phyloP scores from a whole-genome alignment of 2,797 vertebrate species.

The Dendrocincla tyrannina region DNA sequence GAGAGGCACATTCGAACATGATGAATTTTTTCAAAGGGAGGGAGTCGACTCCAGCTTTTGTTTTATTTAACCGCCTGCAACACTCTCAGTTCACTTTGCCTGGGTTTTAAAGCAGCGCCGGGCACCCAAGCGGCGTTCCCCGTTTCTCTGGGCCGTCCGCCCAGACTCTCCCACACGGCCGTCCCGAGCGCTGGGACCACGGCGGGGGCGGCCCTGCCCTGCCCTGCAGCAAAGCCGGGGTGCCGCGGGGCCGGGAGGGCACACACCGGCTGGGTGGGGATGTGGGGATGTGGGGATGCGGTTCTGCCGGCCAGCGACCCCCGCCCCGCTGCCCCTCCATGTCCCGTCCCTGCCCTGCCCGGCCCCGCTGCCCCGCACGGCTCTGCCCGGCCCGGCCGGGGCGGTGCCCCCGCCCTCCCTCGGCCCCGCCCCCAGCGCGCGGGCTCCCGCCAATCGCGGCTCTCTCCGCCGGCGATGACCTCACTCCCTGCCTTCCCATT shows the following conservation, averaged over 20 bases:
- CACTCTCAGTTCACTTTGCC: background rate
- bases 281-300: no score
- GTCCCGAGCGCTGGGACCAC: background rate
- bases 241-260: background rate
- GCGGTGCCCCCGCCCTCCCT: background rate
- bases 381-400: background rate
- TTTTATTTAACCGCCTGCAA: background rate
- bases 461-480: conserved; percentile 75
- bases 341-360: no score
- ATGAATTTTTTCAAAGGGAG: background rate
- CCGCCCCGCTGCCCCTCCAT: no score
- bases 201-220: background rate
- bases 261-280: no score
- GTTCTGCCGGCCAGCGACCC: background rate
- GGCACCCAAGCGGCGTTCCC: no score
- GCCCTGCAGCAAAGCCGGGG: background rate
- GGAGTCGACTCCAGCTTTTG: background rate
- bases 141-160: no score
- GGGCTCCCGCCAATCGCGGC: conserved; percentile 73
- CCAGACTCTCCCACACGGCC: background rate
- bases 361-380: background rate
- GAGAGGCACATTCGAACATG: background rate
- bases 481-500: conserved; percentile 85
- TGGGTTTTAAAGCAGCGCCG: accelerated
- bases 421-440: background rate